These are phyloP conservation scores for Cotesia vestalis DNA, from an alignment of 1,140 invertebrate species.

Conservation along the genomic window DNA sequence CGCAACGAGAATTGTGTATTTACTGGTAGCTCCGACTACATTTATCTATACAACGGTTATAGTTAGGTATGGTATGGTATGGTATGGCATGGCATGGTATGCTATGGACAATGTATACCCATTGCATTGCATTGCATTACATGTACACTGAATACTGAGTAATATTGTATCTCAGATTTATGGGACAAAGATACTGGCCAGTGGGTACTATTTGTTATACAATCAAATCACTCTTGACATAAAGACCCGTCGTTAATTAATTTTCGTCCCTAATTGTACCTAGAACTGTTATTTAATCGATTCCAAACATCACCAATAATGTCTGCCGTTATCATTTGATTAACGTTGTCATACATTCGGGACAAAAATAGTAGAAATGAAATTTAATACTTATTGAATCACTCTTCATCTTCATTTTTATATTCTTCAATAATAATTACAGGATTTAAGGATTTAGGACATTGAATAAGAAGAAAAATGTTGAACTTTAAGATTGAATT, in stretches of 20 bases:
- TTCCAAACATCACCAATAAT: neutral
- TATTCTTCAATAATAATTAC: no score
- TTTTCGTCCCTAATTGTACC: slow-evolving; percentile 38
- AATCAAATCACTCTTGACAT: slow-evolving; percentile 49
- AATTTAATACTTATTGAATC: no score
- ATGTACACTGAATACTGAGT: slow-evolving; percentile 43
- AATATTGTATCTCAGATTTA: slow-evolving; percentile 59
- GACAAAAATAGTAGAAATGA: no score
- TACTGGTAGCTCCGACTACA: slow-evolving; percentile 12
- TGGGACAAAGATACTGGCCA: slow-evolving; percentile 52
- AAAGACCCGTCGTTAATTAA: slow-evolving; percentile 44
- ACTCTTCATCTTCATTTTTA: no score
- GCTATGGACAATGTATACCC: neutral
- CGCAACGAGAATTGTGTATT: neutral
- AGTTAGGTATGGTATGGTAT: no score
- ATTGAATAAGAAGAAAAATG: no score
- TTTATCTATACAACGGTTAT: no score
- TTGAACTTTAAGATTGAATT: no score
- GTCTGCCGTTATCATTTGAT: no score
- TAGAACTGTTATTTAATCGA: neutral
- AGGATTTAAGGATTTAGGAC: no score
- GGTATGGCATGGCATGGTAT: no score
- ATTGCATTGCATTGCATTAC: neutral
- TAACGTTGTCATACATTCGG: no score
- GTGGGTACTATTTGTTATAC: slow-evolving; percentile 47